Conservation (phyloP, 2,888 invertebrate species). For the Volucella inanis region DNA sequence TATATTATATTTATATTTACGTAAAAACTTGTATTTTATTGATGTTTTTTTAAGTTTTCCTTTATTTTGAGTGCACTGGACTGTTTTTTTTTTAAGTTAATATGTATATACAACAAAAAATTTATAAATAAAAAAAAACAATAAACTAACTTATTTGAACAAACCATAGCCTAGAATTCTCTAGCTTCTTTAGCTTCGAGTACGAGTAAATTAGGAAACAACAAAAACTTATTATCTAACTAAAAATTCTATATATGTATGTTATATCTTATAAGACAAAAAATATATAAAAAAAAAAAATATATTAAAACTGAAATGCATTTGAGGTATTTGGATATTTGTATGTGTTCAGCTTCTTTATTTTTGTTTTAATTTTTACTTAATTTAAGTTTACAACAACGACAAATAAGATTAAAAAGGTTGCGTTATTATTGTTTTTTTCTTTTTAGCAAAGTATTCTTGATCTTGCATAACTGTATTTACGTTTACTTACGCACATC, state of each 20-base stretch:
- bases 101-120: conserved; percentile 21
- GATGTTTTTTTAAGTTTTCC: conserved; percentile 29
- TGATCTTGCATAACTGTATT: conserved; percentile 43
- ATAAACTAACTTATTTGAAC: conserved; percentile 64
- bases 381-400: conserved; percentile 46
- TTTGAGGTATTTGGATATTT: conserved; percentile 83
- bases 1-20: neutral
- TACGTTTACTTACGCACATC: conserved; percentile 6
- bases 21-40: neutral
- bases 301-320: conserved; percentile 83
- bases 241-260: conserved; percentile 56
- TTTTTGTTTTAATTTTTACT: conserved; percentile 9
- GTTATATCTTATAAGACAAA: conserved; percentile 51
- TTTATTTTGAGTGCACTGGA: conserved; percentile 62
- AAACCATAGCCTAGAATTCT: conserved; percentile 73
- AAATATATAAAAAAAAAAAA: conserved; percentile 76
- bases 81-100: conserved; percentile 32
- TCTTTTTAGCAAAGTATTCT: conserved; percentile 11
- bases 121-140: conserved; percentile 47
- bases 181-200: conserved; percentile 73
- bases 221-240: conserved; percentile 57
- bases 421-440: conserved; percentile 13
- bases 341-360: conserved; percentile 69
- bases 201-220: conserved; percentile 70
- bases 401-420: conserved; percentile 52